These are phyloP conservation scores for Pluvialis apricaria DNA, from an alignment of 2,113 vertebrate genomes.

Conservation along the genomic window DNA sequence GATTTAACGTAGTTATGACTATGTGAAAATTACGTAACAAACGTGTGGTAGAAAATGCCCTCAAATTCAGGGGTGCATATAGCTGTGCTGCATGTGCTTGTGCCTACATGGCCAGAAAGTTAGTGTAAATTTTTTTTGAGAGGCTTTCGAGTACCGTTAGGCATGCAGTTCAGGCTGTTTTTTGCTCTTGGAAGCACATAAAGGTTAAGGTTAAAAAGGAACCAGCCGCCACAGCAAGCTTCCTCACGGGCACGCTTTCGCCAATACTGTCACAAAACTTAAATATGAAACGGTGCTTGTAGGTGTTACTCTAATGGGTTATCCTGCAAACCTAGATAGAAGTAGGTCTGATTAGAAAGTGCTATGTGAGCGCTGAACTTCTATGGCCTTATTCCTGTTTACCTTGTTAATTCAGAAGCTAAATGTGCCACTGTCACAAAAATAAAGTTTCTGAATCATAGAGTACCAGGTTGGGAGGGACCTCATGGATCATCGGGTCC, in stretches of 20 bases:
- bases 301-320: neutral
- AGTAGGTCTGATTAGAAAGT: neutral
- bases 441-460: neutral
- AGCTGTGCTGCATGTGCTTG: neutral
- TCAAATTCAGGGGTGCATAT: neutral
- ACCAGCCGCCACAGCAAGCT: neutral
- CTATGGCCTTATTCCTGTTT: neutral
- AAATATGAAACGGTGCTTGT: neutral
- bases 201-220: neutral
- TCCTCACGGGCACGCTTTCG: accelerated
- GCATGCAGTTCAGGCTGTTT: neutral
- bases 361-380: neutral
- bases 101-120: accelerated
- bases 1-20: neutral
- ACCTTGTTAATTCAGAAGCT: neutral
- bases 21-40: neutral
- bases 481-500: neutral
- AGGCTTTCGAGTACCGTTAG: neutral
- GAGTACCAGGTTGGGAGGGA: neutral
- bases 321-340: neutral
- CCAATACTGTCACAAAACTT: neutral
- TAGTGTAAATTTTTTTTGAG: neutral
- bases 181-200: neutral
- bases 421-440: neutral
- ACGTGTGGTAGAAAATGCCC: neutral